Percentiles rank a stretch among this genome's conserved stretches.
Conservation (phyloP, 2,888 invertebrate species). For the Ceriagrion tenellum region DNA sequence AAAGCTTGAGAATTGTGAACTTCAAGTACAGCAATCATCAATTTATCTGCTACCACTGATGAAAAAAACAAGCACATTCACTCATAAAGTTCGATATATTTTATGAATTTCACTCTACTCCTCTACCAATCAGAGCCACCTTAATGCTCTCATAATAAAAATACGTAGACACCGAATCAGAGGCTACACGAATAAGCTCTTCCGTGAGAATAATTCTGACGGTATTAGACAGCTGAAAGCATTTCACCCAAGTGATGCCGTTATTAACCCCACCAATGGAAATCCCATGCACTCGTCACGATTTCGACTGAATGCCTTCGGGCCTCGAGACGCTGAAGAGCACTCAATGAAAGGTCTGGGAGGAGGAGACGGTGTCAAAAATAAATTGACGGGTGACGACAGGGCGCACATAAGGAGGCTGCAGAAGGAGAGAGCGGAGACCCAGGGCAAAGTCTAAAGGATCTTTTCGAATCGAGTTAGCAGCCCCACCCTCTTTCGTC, state of each 20-base stretch:
- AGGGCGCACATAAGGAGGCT: not conserved
- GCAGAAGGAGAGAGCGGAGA: not conserved
- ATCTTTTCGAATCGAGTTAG: conserved; percentile 54
- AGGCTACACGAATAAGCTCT: not conserved
- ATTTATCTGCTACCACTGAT: too few relatives aligned
- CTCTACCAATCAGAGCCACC: too few relatives aligned
- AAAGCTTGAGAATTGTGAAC: too few relatives aligned
- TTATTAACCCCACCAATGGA: not conserved
- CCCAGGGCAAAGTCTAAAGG: conserved; percentile 11
- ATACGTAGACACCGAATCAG: not conserved
- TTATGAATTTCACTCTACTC: too few relatives aligned
- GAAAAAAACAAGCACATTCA: too few relatives aligned
- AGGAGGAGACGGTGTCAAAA: conserved; percentile 46
- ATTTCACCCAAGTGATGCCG: not conserved
- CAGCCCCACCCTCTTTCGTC: not conserved
- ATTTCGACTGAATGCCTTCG: not conserved
- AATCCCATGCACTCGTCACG: not conserved
- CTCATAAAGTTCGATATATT: too few relatives aligned
- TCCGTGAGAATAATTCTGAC: not conserved
- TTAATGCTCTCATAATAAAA: not conserved
- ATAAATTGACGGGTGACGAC: conserved; percentile 30
- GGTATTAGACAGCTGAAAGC: not conserved
- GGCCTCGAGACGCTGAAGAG: not conserved
- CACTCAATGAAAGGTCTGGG: conserved; percentile 37
- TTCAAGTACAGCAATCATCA: too few relatives aligned